These are phyloP conservation scores for Columba guinea DNA, from an alignment of 2,797 vertebrate genomes.

Conservation along the genomic window DNA sequence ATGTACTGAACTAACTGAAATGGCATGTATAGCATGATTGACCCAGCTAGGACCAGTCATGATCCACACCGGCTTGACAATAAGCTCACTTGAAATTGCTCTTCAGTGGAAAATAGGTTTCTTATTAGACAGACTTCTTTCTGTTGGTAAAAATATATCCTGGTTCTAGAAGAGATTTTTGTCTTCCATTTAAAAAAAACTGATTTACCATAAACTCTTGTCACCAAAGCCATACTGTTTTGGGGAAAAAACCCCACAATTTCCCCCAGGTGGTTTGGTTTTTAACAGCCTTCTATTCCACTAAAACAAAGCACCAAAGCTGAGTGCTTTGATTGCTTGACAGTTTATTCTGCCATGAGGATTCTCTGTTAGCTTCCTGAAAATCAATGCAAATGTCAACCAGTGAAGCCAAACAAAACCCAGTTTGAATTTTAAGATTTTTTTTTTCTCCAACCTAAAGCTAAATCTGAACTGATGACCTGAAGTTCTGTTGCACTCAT, in stretches of 20 bases:
- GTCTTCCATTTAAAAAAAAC: neutral
- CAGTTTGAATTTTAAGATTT: neutral
- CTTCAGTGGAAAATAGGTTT: neutral
- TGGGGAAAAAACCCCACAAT: rapidly evolving
- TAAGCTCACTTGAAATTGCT: neutral
- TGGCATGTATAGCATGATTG: neutral
- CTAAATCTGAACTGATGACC: neutral
- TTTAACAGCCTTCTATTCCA: neutral
- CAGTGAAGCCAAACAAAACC: neutral
- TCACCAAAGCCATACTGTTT: neutral
- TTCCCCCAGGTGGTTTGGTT: rapidly evolving
- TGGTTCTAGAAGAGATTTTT: neutral
- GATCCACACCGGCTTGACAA: neutral
- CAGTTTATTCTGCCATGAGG: neutral
- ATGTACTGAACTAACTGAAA: neutral
- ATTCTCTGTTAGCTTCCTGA: neutral
- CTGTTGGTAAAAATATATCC: neutral
- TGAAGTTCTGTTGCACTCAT: neutral
- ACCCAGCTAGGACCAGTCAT: neutral
- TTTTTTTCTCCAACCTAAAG: neutral
- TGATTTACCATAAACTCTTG: neutral
- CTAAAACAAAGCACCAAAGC: neutral
- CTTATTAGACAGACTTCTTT: neutral
- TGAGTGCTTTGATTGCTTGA: neutral
- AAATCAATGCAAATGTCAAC: neutral